phyloP scores from a whole-genome alignment of 2,797 vertebrate genomes.

The Enteromius argenteus region DNA sequence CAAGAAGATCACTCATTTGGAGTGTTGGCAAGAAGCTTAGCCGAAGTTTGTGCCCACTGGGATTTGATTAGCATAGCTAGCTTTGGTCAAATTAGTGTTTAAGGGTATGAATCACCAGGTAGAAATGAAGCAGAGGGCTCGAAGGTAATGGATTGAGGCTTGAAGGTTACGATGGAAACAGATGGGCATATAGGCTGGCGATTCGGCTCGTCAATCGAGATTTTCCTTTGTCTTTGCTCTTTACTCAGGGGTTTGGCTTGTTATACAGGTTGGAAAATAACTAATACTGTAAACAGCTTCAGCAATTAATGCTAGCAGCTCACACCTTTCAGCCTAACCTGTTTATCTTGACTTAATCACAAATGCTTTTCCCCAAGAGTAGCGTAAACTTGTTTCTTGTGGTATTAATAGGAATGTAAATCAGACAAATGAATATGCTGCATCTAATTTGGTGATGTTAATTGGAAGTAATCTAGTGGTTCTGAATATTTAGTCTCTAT shows the following conservation, averaged over 20 bases:
- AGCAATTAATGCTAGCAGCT: constrained; percentile 47
- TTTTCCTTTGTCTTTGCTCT: neutral
- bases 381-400: constrained; percentile 51
- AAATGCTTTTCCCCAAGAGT: constrained; percentile 24
- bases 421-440: constrained; percentile 53
- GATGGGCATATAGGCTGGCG: neutral
- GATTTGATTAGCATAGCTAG: constrained; percentile 23
- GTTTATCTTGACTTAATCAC: constrained; percentile 34
- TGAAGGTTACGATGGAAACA: constrained; percentile 15
- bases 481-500: constrained; percentile 42
- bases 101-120: constrained; percentile 3
- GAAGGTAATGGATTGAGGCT: neutral
- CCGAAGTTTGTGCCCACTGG: neutral
- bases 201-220: neutral
- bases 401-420: constrained; percentile 58
- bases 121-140: neutral
- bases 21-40: constrained; percentile 5
- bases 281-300: constrained; percentile 26
- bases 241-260: neutral
- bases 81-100: constrained; percentile 1
- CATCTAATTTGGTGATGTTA: constrained; percentile 57
- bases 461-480: constrained; percentile 48
- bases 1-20: neutral
- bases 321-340: constrained; percentile 24
- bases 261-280: constrained; percentile 27